phyloP scores from a whole-genome alignment of 2,888 invertebrate species.

The Trichopoda pennipes region DNA sequence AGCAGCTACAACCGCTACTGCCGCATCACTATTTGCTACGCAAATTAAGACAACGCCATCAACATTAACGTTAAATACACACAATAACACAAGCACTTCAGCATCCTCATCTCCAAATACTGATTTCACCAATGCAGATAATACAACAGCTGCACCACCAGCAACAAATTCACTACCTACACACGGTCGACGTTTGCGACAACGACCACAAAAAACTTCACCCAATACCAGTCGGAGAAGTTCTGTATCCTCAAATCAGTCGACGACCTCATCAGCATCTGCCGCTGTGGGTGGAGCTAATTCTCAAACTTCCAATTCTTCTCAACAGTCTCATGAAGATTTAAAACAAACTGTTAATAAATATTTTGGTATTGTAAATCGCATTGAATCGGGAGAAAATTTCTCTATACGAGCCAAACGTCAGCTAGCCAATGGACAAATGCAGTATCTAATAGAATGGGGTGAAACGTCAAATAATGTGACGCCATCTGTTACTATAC shows the following conservation, averaged over 20 bases:
- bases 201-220: slow-evolving; percentile 86
- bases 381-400: slow-evolving; percentile 90
- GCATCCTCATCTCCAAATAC: slow-evolving; percentile 61
- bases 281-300: slow-evolving; percentile 5
- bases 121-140: slow-evolving; percentile 32
- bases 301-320: slow-evolving; percentile 16
- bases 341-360: slow-evolving; percentile 91
- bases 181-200: slow-evolving; percentile 85
- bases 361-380: slow-evolving; percentile 90
- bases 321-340: slow-evolving; percentile 84
- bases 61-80: slow-evolving; percentile 58
- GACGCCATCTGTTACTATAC: background rate
- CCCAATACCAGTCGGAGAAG: slow-evolving; percentile 82
- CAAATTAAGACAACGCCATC: slow-evolving; percentile 45
- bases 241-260: slow-evolving; percentile 75
- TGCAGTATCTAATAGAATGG: slow-evolving; percentile 96
- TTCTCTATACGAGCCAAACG: slow-evolving; percentile 90
- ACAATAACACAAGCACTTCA: slow-evolving; percentile 13
- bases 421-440: slow-evolving; percentile 85
- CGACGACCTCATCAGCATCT: slow-evolving; percentile 64
- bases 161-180: slow-evolving; percentile 68
- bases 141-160: background rate
- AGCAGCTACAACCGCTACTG: slow-evolving; percentile 63
- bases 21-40: slow-evolving; percentile 65
- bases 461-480: slow-evolving; percentile 82